Conservation (phyloP, 2,797 vertebrate genomes). For the Malurus leucopterus region DNA sequence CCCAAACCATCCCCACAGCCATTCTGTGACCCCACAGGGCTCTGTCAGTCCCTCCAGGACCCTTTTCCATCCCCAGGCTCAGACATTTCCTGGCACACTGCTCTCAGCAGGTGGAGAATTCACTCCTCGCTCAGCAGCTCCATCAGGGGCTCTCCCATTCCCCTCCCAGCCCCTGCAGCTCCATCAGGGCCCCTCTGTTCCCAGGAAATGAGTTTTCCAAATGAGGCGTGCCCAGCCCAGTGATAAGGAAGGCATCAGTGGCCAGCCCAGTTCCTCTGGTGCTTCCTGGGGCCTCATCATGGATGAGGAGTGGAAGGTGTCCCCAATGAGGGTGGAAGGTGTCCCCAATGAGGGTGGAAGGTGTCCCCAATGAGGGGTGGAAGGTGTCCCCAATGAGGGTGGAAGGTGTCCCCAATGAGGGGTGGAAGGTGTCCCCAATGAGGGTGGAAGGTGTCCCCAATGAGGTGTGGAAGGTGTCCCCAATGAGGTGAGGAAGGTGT, state of each 20-base stretch:
- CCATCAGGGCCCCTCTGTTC: neutral
- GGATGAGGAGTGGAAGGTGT: neutral
- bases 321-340: too few relatives aligned
- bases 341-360: too few relatives aligned
- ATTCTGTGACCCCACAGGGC: neutral
- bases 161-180: neutral
- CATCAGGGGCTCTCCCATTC: neutral
- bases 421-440: neutral
- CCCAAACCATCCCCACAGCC: neutral
- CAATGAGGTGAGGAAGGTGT: too few relatives aligned
- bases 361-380: too few relatives aligned
- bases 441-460: neutral
- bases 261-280: neutral
- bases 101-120: neutral
- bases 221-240: neutral
- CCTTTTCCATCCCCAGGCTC: neutral
- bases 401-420: neutral
- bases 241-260: neutral
- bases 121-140: neutral
- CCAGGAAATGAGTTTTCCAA: slow-evolving; percentile 24
- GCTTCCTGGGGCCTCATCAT: neutral
- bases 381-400: too few relatives aligned
- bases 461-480: neutral
- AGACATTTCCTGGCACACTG: neutral
- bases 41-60: neutral